These are phyloP conservation scores for Stomatorhinus walkeri DNA, from an alignment of 2,797 vertebrate genomes.

Conservation along the genomic window DNA sequence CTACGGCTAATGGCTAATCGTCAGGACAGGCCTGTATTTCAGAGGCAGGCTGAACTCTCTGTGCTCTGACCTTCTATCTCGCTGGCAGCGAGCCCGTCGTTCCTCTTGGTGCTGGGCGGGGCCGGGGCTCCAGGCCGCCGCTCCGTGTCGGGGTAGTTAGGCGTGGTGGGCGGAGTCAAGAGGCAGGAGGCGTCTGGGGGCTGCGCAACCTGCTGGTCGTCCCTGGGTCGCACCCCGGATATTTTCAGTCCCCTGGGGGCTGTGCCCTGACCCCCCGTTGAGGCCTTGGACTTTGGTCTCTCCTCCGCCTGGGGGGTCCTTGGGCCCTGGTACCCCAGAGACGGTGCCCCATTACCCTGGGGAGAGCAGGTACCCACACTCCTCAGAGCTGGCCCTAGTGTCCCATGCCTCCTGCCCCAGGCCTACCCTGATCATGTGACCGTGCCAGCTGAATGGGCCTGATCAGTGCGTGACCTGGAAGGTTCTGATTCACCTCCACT, in stretches of 20 bases:
- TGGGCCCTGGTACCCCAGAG: conserved; percentile 50
- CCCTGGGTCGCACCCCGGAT: conserved; percentile 35
- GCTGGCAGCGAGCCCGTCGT: conserved; percentile 51
- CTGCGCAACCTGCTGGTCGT: conserved; percentile 44
- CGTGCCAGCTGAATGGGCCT: not conserved
- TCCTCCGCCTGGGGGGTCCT: conserved; percentile 35
- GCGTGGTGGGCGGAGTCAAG: conserved; percentile 79
- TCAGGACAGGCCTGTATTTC: not conserved
- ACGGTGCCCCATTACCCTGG: conserved; percentile 54
- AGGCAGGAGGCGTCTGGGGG: conserved; percentile 70
- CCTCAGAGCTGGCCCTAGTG: not conserved
- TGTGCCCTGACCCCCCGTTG: not conserved
- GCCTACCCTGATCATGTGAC: not conserved
- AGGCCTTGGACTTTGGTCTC: conserved; percentile 20
- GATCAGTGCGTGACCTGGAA: not conserved
- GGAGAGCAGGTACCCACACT: not conserved
- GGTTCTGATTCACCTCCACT: not conserved
- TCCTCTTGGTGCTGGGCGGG: conserved; percentile 53
- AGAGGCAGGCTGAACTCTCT: not conserved
- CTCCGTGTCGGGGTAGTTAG: conserved; percentile 61
- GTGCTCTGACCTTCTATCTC: conserved; percentile 69
- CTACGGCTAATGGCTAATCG: not conserved
- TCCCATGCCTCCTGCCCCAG: not conserved
- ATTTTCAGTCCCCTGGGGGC: conserved; percentile 35
- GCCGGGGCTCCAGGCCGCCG: conserved; percentile 39